Evolutionary conservation across 2,888 invertebrate genomes (phyloP).

Genomic region (Drosophila anomelani): DNA sequence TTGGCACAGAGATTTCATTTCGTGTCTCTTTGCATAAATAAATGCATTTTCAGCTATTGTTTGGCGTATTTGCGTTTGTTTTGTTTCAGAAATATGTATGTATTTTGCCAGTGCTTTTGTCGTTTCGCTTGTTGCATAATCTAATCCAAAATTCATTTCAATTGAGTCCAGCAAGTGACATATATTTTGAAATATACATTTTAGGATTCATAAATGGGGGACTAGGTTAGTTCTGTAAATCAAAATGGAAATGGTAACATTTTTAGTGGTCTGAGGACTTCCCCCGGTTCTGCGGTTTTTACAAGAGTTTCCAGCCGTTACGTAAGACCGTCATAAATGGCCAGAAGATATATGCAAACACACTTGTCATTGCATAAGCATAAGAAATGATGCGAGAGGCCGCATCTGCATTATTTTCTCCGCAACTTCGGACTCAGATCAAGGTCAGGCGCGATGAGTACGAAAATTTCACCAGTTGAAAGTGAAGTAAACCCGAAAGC

Average conservation of each 20-base stretch:
- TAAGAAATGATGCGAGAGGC: constrained; percentile 45
- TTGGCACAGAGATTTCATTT: constrained; percentile 41
- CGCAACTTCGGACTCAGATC: constrained; percentile 58
- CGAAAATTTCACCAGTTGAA: constrained; percentile 69
- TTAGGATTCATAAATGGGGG: not conserved
- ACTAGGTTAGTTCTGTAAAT: not conserved
- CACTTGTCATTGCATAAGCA: constrained; percentile 71
- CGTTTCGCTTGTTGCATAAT: constrained; percentile 53
- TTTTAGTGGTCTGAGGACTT: not conserved
- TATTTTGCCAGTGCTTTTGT: constrained; percentile 51
- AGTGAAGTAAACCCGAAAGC: constrained; percentile 45
- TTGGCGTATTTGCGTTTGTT: constrained; percentile 31
- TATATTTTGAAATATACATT: not conserved
- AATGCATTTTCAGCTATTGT: constrained; percentile 62
- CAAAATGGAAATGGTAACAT: not conserved
- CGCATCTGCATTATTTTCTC: constrained; percentile 55
- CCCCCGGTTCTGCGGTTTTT: not conserved
- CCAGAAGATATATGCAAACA: constrained; percentile 64
- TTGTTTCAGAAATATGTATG: constrained; percentile 56
- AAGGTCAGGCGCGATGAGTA: constrained; percentile 62
- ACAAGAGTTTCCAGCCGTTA: constrained; percentile 38
- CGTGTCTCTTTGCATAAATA: constrained; percentile 64
- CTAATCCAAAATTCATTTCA: constrained; percentile 53
- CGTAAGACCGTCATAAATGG: constrained; percentile 61
- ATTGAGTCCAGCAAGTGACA: constrained; percentile 56